Evolutionary conservation across 1,140 invertebrate genomes (phyloP).

Genomic region (Drosophila nigrodunni): DNA sequence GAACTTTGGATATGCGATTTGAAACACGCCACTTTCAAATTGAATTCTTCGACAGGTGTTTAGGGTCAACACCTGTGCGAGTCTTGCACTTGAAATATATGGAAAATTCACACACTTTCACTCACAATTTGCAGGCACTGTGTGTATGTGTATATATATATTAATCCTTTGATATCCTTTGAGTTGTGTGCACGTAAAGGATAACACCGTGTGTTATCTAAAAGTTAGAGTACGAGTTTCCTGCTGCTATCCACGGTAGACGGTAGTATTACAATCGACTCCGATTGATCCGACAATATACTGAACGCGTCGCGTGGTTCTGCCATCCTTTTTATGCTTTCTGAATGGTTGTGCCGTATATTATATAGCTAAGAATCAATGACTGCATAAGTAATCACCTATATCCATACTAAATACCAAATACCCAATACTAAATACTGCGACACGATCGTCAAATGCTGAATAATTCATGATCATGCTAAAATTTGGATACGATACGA

Average conservation of each 20-base stretch:
- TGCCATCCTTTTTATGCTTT: constrained; percentile 63
- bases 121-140: constrained; percentile 4
- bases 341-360: background rate
- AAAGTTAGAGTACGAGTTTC: background rate
- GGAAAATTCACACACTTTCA: background rate
- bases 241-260: constrained; percentile 2
- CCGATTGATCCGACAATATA: constrained; percentile 65
- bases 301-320: constrained; percentile 64
- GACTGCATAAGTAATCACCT: constrained; percentile 61
- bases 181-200: background rate
- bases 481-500: constrained; percentile 41
- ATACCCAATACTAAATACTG: constrained; percentile 49
- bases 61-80: background rate
- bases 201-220: background rate
- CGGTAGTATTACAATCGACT: constrained; percentile 44
- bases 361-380: constrained; percentile 31
- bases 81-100: constrained; percentile 25
- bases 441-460: constrained; percentile 28
- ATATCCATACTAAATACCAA: constrained; percentile 53
- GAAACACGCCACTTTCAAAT: constrained; percentile 1
- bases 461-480: constrained; percentile 73
- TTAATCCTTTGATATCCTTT: constrained; percentile 3
- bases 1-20: constrained; percentile 17
- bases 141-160: background rate
- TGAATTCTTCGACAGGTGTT: background rate